Conservation (phyloP, 2,113 vertebrate genomes). For the Pterocles orientalis region DNA sequence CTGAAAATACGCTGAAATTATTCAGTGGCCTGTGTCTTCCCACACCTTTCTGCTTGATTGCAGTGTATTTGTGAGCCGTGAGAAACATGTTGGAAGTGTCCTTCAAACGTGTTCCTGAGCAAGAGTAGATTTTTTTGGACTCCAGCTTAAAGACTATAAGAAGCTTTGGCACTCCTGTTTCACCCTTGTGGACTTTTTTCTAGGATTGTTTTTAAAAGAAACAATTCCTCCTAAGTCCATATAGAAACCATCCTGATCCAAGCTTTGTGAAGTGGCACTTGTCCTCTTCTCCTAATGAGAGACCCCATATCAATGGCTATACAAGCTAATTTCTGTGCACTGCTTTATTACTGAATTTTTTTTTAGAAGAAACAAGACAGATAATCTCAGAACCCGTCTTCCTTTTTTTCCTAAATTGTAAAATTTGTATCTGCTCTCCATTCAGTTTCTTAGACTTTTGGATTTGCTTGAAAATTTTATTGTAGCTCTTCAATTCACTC, state of each 20-base stretch:
- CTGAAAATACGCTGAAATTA: neutral
- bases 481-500: neutral
- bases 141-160: neutral
- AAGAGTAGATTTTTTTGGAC: fast-evolving
- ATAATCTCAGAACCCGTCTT: neutral
- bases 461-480: neutral
- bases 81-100: neutral
- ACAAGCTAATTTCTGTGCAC: neutral
- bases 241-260: neutral
- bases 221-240: neutral
- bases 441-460: neutral
- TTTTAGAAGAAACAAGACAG: neutral
- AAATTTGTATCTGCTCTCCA: neutral
- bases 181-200: neutral
- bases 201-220: neutral
- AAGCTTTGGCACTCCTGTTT: neutral
- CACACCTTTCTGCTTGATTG: neutral
- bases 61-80: neutral
- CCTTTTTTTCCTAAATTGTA: neutral
- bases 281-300: neutral
- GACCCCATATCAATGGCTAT: neutral
- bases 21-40: neutral
- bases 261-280: neutral
- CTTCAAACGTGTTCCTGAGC: neutral
- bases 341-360: neutral